Evolutionary conservation across 2,113 vertebrate species (phyloP).

Genomic region (Chionodraco myersi): DNA sequence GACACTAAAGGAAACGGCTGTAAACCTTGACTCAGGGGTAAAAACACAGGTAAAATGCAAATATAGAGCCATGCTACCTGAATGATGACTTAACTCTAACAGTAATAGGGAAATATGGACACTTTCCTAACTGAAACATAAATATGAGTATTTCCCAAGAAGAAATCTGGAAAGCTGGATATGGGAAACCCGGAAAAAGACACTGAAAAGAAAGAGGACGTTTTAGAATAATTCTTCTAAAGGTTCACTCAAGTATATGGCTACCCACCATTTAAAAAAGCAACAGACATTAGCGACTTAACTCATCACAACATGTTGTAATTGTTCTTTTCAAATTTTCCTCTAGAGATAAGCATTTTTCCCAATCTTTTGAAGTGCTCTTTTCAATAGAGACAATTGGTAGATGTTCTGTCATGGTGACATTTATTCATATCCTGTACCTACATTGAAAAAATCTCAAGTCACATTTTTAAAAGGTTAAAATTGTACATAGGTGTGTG

Average conservation of each 20-base stretch:
- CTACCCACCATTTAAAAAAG: too few relatives aligned
- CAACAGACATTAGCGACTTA: too few relatives aligned
- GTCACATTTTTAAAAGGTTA: not conserved
- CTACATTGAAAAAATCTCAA: slow-evolving; percentile 2
- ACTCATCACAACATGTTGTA: too few relatives aligned
- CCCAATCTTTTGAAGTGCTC: too few relatives aligned
- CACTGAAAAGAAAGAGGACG: not conserved
- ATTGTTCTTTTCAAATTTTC: not conserved
- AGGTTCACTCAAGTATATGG: too few relatives aligned
- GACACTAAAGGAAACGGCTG: slow-evolving; percentile 9
- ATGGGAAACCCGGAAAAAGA: not conserved
- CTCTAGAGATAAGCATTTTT: not conserved
- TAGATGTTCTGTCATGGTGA: not conserved
- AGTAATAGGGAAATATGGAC: not conserved
- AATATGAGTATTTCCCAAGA: not conserved
- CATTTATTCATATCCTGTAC: not conserved
- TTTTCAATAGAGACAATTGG: too few relatives aligned
- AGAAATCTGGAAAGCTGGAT: not conserved
- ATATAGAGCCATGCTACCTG: not conserved
- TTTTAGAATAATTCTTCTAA: too few relatives aligned
- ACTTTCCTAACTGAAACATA: not conserved
- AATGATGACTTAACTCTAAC: not conserved
- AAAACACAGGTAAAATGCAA: not conserved
- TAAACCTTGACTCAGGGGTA: slow-evolving; percentile 4
- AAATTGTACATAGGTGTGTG: slow-evolving; percentile 3